These are phyloP conservation scores for Halcyon smyrnensis DNA, from an alignment of 2,797 vertebrate species.

Conservation along the genomic window DNA sequence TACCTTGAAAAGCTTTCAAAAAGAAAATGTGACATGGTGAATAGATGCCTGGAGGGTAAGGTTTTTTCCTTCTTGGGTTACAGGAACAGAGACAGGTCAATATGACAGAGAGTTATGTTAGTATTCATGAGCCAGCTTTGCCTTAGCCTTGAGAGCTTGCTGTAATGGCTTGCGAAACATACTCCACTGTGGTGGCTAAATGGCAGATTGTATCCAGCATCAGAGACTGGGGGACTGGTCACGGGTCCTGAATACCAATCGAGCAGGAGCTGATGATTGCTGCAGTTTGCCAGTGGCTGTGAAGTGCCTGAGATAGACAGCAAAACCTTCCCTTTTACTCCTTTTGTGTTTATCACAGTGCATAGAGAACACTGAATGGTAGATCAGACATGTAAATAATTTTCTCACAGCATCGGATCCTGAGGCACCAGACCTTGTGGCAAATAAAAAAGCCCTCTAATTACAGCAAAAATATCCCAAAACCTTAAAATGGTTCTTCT, in stretches of 20 bases:
- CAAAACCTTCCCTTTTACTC: background rate
- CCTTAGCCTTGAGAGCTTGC: slow-evolving; percentile 22
- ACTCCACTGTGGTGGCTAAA: slow-evolving; percentile 35
- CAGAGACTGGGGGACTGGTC: background rate
- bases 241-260: slow-evolving; percentile 24
- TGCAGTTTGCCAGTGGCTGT: slow-evolving; percentile 31
- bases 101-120: slow-evolving; percentile 21
- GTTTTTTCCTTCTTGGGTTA: background rate
- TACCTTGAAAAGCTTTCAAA: slow-evolving; percentile 60
- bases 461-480: background rate
- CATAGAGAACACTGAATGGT: background rate
- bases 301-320: background rate
- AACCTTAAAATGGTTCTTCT: background rate
- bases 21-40: slow-evolving; percentile 32
- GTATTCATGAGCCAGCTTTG: slow-evolving; percentile 36
- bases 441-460: background rate
- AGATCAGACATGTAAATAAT: background rate
- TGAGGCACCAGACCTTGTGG: background rate
- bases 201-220: slow-evolving; percentile 14
- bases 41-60: slow-evolving; percentile 19
- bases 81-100: slow-evolving; percentile 35
- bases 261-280: background rate
- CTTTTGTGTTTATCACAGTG: background rate
- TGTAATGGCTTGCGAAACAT: slow-evolving; percentile 28
- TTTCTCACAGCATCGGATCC: background rate